Conservation (phyloP, 2,113 vertebrate species). For the Nematolebias whitei region DNA sequence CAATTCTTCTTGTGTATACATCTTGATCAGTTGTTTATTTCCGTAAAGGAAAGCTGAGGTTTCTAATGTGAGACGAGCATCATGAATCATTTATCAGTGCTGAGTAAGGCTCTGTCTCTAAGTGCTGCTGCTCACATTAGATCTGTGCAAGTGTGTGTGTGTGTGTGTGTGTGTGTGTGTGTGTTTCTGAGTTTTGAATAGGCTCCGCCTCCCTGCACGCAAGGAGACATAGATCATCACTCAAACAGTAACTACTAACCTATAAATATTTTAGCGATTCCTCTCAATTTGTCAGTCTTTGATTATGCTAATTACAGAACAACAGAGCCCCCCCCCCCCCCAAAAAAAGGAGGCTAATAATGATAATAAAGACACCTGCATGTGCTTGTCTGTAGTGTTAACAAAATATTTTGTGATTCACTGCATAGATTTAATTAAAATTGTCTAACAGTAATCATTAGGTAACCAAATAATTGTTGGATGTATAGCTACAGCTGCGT, state of each 20-base stretch:
- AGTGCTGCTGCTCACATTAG: conserved; percentile 62
- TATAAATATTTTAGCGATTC: too few relatives aligned
- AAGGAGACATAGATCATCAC: not conserved
- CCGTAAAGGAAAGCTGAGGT: conserved; percentile 27
- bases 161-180: not conserved
- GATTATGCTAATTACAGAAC: too few relatives aligned
- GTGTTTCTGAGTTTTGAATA: conserved; percentile 23
- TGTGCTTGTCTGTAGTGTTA: too few relatives aligned
- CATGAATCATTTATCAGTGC: conserved; percentile 76
- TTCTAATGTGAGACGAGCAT: conserved; percentile 37
- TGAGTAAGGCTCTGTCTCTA: conserved; percentile 63
- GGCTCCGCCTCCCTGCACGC: conserved; percentile 28
- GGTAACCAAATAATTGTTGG: too few relatives aligned
- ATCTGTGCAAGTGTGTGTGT: conserved; percentile 5
- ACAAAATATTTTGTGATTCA: too few relatives aligned
- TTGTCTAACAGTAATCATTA: too few relatives aligned
- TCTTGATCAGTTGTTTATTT: conserved; percentile 10
- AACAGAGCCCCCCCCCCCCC: too few relatives aligned
- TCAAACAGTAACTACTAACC: not conserved
- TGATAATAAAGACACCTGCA: too few relatives aligned
- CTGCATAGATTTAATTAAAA: too few relatives aligned
- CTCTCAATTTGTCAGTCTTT: too few relatives aligned
- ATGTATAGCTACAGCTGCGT: too few relatives aligned
- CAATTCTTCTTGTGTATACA: not conserved
- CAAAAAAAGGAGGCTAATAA: too few relatives aligned